These are phyloP conservation scores for Corythoichthys intestinalis DNA, from an alignment of 2,113 vertebrate species.

Conservation along the genomic window DNA sequence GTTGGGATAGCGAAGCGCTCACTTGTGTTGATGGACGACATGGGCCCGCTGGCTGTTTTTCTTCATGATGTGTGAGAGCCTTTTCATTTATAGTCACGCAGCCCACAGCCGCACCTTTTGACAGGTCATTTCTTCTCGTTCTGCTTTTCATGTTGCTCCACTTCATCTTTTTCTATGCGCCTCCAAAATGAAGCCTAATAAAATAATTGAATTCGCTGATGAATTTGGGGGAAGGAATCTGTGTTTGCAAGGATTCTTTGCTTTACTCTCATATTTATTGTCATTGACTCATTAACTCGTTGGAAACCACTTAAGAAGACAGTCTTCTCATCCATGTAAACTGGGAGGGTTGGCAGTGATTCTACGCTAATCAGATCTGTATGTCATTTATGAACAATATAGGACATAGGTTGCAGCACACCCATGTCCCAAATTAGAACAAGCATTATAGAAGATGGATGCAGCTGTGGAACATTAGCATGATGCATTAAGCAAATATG, in stretches of 20 bases:
- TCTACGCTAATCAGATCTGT: no score
- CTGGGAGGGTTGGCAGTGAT: no score
- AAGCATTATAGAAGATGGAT: no score
- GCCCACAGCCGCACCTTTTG: slow-evolving; percentile 8
- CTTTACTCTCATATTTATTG: no score
- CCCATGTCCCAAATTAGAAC: no score
- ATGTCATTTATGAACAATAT: no score
- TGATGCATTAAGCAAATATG: no score
- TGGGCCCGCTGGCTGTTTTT: slow-evolving; percentile 29
- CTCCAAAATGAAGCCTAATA: background rate
- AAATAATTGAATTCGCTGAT: background rate
- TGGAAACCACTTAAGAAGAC: no score
- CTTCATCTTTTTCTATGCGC: background rate
- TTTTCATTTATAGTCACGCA: slow-evolving; percentile 34
- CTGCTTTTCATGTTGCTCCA: slow-evolving; percentile 1
- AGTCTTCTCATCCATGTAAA: no score
- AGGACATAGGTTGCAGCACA: no score
- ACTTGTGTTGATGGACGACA: slow-evolving; percentile 45
- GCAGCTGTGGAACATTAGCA: no score
- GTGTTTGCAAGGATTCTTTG: background rate
- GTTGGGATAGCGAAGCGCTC: slow-evolving; percentile 36
- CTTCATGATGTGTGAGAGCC: slow-evolving; percentile 26
- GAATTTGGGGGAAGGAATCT: background rate
- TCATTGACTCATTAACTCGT: no score
- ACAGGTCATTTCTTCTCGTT: slow-evolving; percentile 5